phyloP scores from a whole-genome alignment of 1,140 invertebrate genomes.

The Procambarus clarkii region DNA sequence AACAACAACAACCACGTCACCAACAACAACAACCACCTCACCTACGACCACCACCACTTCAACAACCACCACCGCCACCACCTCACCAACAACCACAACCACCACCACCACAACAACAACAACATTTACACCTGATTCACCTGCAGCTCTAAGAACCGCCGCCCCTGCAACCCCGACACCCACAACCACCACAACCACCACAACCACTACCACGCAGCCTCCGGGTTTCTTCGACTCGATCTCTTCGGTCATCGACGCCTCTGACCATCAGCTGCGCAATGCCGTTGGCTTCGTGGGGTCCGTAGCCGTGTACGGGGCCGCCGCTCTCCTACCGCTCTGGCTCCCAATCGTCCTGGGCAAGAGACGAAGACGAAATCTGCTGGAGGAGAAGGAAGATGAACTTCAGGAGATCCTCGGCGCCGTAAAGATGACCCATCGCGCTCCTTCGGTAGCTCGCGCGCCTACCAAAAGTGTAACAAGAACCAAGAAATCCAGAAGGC shows the following conservation, averaged over 20 bases:
- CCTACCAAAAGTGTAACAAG: not conserved
- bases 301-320: slow-evolving; percentile 66
- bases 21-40: not conserved
- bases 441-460: not conserved
- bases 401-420: not conserved
- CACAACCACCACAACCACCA: slow-evolving; percentile 11
- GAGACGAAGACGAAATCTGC: not conserved
- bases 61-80: slow-evolving; percentile 15
- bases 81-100: slow-evolving; percentile 13
- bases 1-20: not conserved
- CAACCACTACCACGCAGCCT: slow-evolving; percentile 38
- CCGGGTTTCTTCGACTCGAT: slow-evolving; percentile 43
- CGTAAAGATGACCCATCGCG: slow-evolving; percentile 8
- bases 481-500: not conserved
- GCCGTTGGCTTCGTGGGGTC: slow-evolving; percentile 60
- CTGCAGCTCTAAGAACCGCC: not conserved
- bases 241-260: slow-evolving; percentile 8
- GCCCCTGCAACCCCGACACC: slow-evolving; percentile 26
- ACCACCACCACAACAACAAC: slow-evolving; percentile 27
- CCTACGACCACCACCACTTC: not conserved
- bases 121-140: slow-evolving; percentile 12
- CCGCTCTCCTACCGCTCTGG: slow-evolving; percentile 68
- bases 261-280: slow-evolving; percentile 29
- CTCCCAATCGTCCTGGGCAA: slow-evolving; percentile 62
- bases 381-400: not conserved